Percentiles rank a stretch among this genome's conserved stretches.
Conservation (phyloP, 1,140 invertebrate species). For the Lycorma delicatula region DNA sequence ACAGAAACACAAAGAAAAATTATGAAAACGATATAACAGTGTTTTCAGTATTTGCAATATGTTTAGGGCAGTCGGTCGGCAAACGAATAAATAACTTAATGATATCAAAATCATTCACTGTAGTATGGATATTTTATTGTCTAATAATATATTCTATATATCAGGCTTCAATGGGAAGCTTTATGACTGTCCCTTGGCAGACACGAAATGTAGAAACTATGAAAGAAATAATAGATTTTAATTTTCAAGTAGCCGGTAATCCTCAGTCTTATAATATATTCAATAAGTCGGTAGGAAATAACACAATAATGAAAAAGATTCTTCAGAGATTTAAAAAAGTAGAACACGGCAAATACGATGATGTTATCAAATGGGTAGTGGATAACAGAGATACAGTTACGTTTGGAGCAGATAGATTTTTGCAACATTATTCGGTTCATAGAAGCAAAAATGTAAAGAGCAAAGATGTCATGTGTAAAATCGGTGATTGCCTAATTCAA, state of each 20-base stretch:
- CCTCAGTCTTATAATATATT: neutral
- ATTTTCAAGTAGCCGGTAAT: neutral
- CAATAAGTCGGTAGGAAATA: neutral
- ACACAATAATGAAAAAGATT: neutral
- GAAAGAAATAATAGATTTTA: neutral
- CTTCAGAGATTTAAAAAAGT: conserved; percentile 2
- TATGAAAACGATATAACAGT: neutral
- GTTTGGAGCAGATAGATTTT: neutral
- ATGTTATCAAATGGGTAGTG: neutral
- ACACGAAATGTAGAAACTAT: neutral
- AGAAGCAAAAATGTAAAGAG: neutral
- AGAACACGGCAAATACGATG: neutral
- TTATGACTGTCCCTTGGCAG: neutral
- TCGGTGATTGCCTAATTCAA: neutral
- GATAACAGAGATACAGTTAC: neutral
- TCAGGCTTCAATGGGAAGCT: neutral
- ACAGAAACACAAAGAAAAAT: neutral
- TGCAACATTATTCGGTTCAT: conserved; percentile 3
- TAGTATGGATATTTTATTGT: neutral
- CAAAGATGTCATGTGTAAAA: neutral
- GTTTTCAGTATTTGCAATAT: neutral
- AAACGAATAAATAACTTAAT: neutral
- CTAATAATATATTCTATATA: neutral
- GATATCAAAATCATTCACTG: neutral
- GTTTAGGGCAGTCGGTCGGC: neutral